phyloP scores from a whole-genome alignment of 2,113 vertebrate genomes.

The Seriola rivoliana region DNA sequence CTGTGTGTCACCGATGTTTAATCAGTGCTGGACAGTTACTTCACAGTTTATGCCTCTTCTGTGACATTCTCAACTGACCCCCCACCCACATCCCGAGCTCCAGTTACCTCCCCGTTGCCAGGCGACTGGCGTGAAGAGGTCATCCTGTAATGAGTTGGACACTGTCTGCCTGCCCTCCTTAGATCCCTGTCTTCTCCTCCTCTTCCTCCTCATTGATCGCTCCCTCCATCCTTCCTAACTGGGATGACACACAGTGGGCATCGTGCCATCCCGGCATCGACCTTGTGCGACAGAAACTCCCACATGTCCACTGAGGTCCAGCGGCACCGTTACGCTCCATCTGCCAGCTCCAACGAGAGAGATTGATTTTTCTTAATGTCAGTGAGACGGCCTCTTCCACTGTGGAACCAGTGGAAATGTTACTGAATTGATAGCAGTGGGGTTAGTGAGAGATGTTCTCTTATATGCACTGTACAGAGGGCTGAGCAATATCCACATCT shows the following conservation, averaged over 20 bases:
- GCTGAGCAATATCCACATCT: constrained; percentile 21
- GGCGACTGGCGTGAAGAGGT: constrained; percentile 77
- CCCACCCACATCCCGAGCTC: constrained; percentile 43
- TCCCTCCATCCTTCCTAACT: constrained; percentile 46
- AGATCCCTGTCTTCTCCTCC: constrained; percentile 51
- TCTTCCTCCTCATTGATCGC: constrained; percentile 71
- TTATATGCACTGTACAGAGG: constrained; percentile 26
- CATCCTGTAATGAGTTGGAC: constrained; percentile 77
- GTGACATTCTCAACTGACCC: constrained; percentile 67
- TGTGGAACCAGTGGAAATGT: constrained; percentile 64
- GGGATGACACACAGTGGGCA: constrained; percentile 60
- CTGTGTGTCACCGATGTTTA: constrained; percentile 37
- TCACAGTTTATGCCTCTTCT: constrained; percentile 68
- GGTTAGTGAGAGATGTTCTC: constrained; percentile 34
- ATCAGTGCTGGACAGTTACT: constrained; percentile 67
- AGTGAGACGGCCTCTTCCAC: constrained; percentile 55
- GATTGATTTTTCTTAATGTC: constrained; percentile 82
- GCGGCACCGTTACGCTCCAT: constrained; percentile 43
- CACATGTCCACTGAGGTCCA: constrained; percentile 63
- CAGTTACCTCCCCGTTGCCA: constrained; percentile 68
- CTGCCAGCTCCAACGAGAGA: constrained; percentile 23
- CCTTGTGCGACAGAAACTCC: constrained; percentile 67
- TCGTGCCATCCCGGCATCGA: constrained; percentile 69
- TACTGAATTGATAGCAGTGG: constrained; percentile 59
- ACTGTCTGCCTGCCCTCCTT: constrained; percentile 57